A percentile compares a stretch with the other conserved stretches of the same genome.
phyloP scores from a whole-genome alignment of 2,888 invertebrate species.

The Panzeria rudis region DNA sequence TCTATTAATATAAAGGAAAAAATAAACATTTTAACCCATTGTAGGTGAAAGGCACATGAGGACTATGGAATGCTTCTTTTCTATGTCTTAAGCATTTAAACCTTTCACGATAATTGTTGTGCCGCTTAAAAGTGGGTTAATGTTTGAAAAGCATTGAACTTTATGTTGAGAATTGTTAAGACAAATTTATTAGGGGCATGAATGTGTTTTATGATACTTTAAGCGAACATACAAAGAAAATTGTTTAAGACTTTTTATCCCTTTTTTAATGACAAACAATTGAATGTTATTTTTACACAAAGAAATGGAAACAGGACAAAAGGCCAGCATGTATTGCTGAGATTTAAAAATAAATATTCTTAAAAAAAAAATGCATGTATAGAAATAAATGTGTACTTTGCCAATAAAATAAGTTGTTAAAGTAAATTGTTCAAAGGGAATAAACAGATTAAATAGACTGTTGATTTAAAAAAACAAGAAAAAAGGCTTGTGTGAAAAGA shows the following conservation, averaged over 20 bases:
- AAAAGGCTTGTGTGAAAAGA: background rate
- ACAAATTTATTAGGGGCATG: constrained; percentile 5
- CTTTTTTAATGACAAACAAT: constrained; percentile 11
- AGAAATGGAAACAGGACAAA: background rate
- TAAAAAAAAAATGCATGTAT: background rate
- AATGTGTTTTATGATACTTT: background rate
- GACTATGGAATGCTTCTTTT: background rate
- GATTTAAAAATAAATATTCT: background rate
- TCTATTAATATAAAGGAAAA: background rate
- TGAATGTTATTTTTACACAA: constrained; percentile 3
- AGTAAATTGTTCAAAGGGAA: constrained; percentile 25
- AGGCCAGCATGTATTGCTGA: background rate
- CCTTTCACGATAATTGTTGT: too few relatives aligned
- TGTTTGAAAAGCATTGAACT: constrained; percentile 33
- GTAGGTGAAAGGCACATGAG: background rate
- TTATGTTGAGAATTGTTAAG: constrained; percentile 3
- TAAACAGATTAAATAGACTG: background rate
- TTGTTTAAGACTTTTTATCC: constrained; percentile 1
- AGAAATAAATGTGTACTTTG: background rate
- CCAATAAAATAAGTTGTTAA: constrained; percentile 24
- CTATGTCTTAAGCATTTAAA: background rate
- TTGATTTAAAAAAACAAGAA: background rate
- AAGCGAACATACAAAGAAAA: background rate
- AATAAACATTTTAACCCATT: background rate
- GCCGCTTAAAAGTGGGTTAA: constrained; percentile 4